Evolutionary conservation across 2,888 invertebrate species (phyloP).

Genomic region (Hydrotaea diabolus): DNA sequence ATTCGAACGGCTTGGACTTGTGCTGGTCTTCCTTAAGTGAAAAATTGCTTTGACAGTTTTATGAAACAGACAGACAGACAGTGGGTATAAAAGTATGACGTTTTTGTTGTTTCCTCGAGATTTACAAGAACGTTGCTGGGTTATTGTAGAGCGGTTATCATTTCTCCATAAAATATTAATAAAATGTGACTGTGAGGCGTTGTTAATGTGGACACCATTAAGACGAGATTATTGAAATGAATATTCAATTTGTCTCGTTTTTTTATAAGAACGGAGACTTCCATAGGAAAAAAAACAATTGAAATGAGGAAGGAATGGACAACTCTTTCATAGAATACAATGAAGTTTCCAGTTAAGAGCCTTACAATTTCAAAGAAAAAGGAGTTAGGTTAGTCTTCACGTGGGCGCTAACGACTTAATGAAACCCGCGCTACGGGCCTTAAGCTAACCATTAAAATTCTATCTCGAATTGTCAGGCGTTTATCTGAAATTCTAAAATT

Average conservation of each 20-base stretch:
- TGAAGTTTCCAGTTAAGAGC: too few relatives aligned
- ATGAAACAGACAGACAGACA: too few relatives aligned
- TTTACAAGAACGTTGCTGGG: neutral
- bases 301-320: too few relatives aligned
- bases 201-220: slow-evolving; percentile 22
- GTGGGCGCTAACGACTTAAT: too few relatives aligned
- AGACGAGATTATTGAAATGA: slow-evolving; percentile 3
- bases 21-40: neutral
- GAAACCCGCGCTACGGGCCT: too few relatives aligned
- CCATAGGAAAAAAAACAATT: neutral
- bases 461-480: too few relatives aligned
- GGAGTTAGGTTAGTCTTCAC: too few relatives aligned
- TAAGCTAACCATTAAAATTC: too few relatives aligned
- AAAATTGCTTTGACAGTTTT: slow-evolving; percentile 32
- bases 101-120: neutral
- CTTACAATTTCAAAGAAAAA: too few relatives aligned
- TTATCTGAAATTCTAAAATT: too few relatives aligned
- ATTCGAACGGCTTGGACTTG: neutral
- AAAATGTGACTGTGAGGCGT: neutral
- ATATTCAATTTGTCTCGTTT: slow-evolving; percentile 15
- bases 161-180: slow-evolving; percentile 29
- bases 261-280: neutral
- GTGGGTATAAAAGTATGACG: too few relatives aligned
- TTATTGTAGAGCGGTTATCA: neutral
- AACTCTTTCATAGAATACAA: too few relatives aligned